Evolutionary conservation across 2,113 vertebrate species (phyloP).

Genomic region (Entelurus aequoreus): DNA sequence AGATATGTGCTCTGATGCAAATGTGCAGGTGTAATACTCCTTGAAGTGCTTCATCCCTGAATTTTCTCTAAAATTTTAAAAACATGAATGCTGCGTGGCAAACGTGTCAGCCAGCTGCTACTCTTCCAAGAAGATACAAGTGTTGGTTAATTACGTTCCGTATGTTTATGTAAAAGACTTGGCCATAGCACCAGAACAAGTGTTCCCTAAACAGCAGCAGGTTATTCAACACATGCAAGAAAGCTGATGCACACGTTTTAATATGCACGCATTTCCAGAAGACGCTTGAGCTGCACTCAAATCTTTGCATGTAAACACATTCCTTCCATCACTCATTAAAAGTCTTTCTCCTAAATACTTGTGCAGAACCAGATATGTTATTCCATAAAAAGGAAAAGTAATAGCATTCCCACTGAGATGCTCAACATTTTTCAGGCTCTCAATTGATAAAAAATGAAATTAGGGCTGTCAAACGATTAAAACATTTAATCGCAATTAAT

Average conservation of each 20-base stretch:
- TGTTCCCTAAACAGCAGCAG: slow-evolving; percentile 2
- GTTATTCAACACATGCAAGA: slow-evolving; percentile 2
- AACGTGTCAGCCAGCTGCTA: slow-evolving; percentile 2
- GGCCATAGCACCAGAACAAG: background rate
- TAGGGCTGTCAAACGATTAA: no score
- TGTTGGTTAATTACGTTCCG: background rate
- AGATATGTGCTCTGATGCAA: background rate
- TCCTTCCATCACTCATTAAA: background rate
- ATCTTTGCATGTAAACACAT: background rate
- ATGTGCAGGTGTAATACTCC: background rate
- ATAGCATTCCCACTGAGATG: background rate
- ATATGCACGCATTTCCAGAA: background rate
- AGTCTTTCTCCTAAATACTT: background rate
- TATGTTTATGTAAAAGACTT: slow-evolving; percentile 7
- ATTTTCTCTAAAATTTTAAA: background rate
- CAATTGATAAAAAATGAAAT: background rate
- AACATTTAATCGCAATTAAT: no score
- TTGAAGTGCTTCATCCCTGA: background rate
- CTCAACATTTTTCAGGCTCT: background rate
- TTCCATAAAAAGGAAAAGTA: background rate
- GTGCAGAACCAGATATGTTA: background rate
- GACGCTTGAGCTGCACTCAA: background rate
- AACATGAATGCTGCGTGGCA: background rate
- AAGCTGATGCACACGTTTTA: background rate
- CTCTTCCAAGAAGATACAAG: background rate